A percentile compares a stretch with the other conserved stretches of the same genome.
phyloP scores from a whole-genome alignment of 1,140 invertebrate species.

The Phocides pigmalion region DNA sequence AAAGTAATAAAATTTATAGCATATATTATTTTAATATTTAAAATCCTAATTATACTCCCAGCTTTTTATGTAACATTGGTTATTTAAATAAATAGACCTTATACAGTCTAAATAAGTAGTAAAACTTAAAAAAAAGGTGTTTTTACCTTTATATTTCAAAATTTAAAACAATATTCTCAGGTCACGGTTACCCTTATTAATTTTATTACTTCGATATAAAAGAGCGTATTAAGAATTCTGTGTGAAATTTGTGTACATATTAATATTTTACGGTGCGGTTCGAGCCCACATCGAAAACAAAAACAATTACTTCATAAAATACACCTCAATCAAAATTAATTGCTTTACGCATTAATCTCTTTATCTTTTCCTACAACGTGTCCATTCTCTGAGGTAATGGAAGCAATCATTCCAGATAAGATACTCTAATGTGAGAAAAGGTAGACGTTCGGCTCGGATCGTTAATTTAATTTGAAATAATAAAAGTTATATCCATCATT shows the following conservation, averaged over 20 bases:
- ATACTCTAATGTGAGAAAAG: slow-evolving; percentile 82
- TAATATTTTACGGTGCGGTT: slow-evolving; percentile 62
- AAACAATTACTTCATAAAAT: slow-evolving; percentile 83
- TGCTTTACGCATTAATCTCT: slow-evolving; percentile 66
- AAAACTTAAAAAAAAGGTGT: too few relatives aligned
- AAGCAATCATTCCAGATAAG: slow-evolving; percentile 83
- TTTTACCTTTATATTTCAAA: background rate
- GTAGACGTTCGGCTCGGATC: slow-evolving; percentile 73
- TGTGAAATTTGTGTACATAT: slow-evolving; percentile 39
- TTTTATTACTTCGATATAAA: slow-evolving; percentile 18
- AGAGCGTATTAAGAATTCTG: slow-evolving; percentile 20
- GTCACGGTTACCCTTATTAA: background rate
- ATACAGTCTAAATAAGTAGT: too few relatives aligned
- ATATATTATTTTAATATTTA: too few relatives aligned
- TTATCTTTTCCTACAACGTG: slow-evolving; percentile 73
- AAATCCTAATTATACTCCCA: too few relatives aligned
- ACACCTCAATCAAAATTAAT: slow-evolving; percentile 81
- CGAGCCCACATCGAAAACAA: slow-evolving; percentile 73
- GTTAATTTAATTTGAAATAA: slow-evolving; percentile 84
- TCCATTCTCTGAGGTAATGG: slow-evolving; percentile 77
- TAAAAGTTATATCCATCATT: slow-evolving; percentile 81
- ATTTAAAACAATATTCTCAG: background rate
- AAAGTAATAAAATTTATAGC: too few relatives aligned
- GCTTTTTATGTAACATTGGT: too few relatives aligned
- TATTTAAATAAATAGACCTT: too few relatives aligned